A percentile compares a stretch with the other conserved stretches of the same genome.
phyloP scores from a whole-genome alignment of 1,140 invertebrate genomes.

The Agrypnia vestita region DNA sequence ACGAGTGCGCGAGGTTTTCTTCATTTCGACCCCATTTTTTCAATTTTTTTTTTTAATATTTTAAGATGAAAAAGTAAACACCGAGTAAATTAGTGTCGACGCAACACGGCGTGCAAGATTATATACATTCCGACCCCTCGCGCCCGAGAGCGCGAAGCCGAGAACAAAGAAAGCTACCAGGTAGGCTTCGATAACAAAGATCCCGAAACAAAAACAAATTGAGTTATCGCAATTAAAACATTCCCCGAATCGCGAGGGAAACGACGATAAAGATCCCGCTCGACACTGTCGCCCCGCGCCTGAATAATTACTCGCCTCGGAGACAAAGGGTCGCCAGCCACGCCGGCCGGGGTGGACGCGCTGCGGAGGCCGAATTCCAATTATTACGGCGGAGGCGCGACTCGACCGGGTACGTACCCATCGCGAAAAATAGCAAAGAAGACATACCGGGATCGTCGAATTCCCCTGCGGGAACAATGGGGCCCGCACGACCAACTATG shows the following conservation, averaged over 20 bases:
- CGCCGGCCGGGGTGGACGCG: neutral
- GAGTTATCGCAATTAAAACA: constrained; percentile 1
- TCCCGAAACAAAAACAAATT: neutral
- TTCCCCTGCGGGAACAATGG: constrained; percentile 52
- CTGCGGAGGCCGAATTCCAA: constrained; percentile 49
- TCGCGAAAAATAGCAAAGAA: constrained; percentile 48
- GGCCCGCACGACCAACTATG: constrained; percentile 53
- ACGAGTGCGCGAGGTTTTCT: no score
- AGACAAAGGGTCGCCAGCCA: constrained; percentile 44
- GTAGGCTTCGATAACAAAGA: neutral
- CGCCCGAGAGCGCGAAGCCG: no score
- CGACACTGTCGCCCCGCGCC: constrained; percentile 20
- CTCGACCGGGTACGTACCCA: constrained; percentile 1
- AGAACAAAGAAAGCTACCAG: no score
- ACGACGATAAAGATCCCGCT: neutral
- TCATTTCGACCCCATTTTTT: no score
- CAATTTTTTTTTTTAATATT: no score
- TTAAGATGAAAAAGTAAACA: no score
- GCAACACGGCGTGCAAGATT: no score
- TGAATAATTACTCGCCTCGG: constrained; percentile 56
- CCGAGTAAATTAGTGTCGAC: no score
- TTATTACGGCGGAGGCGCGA: constrained; percentile 44
- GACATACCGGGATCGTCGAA: constrained; percentile 30
- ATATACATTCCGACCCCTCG: no score
- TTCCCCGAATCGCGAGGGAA: constrained; percentile 2